These are phyloP conservation scores for Phthorimaea operculella DNA, from an alignment of 1,140 invertebrate genomes.

Conservation along the genomic window DNA sequence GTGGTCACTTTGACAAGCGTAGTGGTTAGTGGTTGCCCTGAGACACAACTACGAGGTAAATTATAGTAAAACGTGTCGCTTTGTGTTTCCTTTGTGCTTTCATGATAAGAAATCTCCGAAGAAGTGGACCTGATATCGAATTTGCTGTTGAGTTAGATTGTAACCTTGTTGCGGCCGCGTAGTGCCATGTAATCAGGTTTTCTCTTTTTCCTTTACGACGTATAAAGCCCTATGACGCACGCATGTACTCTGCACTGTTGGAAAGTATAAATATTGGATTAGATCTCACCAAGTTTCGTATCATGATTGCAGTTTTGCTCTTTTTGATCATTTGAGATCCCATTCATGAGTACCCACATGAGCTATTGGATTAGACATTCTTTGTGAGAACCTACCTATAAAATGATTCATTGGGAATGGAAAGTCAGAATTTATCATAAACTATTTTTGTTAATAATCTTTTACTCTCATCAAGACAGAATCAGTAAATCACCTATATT, in stretches of 20 bases:
- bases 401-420: too few species aligned
- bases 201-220: background rate
- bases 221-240: constrained; percentile 1
- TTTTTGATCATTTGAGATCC: background rate
- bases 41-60: constrained; percentile 39
- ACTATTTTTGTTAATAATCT: too few species aligned
- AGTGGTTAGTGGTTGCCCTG: constrained; percentile 32
- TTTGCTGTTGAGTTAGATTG: background rate
- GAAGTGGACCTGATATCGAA: background rate
- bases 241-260: background rate
- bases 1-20: constrained; percentile 53
- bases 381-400: too few species aligned
- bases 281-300: background rate
- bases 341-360: background rate
- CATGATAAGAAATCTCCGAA: background rate
- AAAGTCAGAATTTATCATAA: too few species aligned
- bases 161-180: background rate
- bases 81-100: constrained; percentile 21
- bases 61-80: constrained; percentile 27
- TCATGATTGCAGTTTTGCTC: background rate
- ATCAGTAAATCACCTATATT: too few species aligned
- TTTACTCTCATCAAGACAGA: too few species aligned
- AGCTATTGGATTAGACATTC: background rate
- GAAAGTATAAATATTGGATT: background rate
- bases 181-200: background rate